phyloP scores from a whole-genome alignment of 1,140 invertebrate genomes.

The Drosophila neocordata region DNA sequence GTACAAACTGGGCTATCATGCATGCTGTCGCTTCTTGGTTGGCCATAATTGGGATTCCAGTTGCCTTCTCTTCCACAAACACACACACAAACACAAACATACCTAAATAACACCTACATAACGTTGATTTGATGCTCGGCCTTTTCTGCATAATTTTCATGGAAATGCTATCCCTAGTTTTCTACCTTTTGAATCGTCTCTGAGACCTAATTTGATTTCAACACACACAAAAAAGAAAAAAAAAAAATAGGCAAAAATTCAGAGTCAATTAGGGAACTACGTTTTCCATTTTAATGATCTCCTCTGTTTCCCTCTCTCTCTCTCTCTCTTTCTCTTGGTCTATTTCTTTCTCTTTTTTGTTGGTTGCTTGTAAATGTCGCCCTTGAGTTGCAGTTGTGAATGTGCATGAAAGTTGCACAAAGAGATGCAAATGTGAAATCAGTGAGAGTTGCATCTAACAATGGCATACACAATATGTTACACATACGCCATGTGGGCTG shows the following conservation, averaged over 20 bases:
- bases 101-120: background rate
- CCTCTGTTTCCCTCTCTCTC: constrained; percentile 5
- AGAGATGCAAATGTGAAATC: constrained; percentile 62
- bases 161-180: constrained; percentile 5
- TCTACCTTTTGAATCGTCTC: constrained; percentile 15
- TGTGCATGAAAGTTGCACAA: constrained; percentile 30
- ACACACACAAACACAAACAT: no score
- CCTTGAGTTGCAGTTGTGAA: background rate
- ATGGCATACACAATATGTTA: constrained; percentile 8
- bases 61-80: background rate
- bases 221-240: background rate
- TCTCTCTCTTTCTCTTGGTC: background rate
- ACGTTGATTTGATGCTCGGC: background rate
- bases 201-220: constrained; percentile 35
- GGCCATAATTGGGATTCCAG: constrained; percentile 46
- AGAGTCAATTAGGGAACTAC: constrained; percentile 23
- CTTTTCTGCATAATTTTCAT: constrained; percentile 8
- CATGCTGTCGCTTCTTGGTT: constrained; percentile 19
- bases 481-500: background rate
- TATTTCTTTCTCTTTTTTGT: constrained; percentile 20
- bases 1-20: constrained; percentile 37
- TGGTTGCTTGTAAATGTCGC: constrained; percentile 15
- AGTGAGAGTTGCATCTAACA: constrained; percentile 30
- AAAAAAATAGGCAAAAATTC: background rate
- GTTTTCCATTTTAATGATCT: constrained; percentile 43